These are phyloP conservation scores for Pomacea canaliculata DNA, from an alignment of 2,888 invertebrate genomes.

Conservation along the genomic window DNA sequence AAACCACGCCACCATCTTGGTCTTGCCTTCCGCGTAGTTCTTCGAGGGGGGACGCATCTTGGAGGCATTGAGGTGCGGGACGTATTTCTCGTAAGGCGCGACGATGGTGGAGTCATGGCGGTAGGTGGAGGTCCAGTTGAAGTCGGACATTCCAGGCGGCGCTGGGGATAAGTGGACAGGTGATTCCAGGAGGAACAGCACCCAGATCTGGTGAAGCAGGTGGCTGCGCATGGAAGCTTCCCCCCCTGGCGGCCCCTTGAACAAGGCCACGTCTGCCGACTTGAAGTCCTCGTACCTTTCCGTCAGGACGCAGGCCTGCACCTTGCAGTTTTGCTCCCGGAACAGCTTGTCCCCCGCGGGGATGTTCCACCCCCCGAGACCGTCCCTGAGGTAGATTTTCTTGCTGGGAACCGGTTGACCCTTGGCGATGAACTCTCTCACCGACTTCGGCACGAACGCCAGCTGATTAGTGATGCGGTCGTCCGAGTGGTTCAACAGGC, in stretches of 20 bases:
- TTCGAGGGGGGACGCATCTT: conserved; percentile 70
- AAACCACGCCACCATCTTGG: conserved; percentile 95
- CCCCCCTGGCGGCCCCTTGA: conserved; percentile 54
- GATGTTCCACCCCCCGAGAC: conserved; percentile 46
- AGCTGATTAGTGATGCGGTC: conserved; percentile 63
- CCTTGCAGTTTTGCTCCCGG: conserved; percentile 83
- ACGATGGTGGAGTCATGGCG: conserved; percentile 94
- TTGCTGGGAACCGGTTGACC: conserved; percentile 35
- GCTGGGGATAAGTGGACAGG: conserved; percentile 75
- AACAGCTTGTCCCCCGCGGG: conserved; percentile 76
- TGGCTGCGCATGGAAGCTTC: conserved; percentile 38
- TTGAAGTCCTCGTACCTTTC: conserved; percentile 80
- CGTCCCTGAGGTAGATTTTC: conserved; percentile 52
- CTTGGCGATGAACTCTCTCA: conserved; percentile 27
- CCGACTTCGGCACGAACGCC: conserved; percentile 43
- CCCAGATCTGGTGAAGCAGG: conserved; percentile 78
- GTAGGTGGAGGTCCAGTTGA: conserved; percentile 98
- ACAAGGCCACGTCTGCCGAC: conserved; percentile 88
- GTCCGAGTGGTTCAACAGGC: conserved; percentile 40
- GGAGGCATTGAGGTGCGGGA: conserved; percentile 78
- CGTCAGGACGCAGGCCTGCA: conserved; percentile 86
- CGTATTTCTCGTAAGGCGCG: conserved; percentile 95
- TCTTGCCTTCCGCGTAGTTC: conserved; percentile 81
- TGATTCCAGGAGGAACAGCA: conserved; percentile 93
- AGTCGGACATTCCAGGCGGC: neutral